Conservation (phyloP, 2,113 vertebrate genomes). For the Solenodon paradoxus region DNA sequence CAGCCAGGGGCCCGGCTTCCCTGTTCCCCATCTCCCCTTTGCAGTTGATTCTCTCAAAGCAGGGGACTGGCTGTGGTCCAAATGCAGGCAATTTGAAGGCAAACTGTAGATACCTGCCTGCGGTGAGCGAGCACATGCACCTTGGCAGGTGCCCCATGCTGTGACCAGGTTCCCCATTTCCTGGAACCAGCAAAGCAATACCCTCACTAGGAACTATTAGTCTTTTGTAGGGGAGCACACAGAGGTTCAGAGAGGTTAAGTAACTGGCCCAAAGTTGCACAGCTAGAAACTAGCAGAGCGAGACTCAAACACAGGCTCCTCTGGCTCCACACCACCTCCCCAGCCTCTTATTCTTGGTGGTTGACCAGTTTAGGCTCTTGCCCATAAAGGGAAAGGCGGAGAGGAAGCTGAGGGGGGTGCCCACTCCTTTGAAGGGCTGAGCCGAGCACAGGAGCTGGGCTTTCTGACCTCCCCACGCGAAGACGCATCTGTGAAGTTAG, state of each 20-base stretch:
- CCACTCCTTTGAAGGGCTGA: not conserved
- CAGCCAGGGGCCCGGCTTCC: not conserved
- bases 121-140: not conserved
- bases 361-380: not conserved
- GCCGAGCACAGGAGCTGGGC: rapidly evolving
- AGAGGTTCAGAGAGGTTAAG: not conserved
- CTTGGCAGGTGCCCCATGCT: not conserved
- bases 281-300: not conserved
- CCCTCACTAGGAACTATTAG: not conserved
- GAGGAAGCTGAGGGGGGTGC: not conserved
- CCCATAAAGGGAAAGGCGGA: not conserved
- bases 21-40: not conserved
- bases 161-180: not conserved
- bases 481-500: not conserved
- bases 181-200: not conserved
- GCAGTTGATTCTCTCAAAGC: not conserved
- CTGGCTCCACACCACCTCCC: not conserved
- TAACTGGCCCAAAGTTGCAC: not conserved
- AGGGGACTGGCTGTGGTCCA: not conserved
- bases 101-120: not conserved
- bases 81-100: not conserved
- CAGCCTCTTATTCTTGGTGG: not conserved
- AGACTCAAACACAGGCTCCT: not conserved
- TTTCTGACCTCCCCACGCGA: not conserved
- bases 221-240: not conserved